Conservation (phyloP, 2,797 vertebrate species). For the Phaenicophaeus curvirostris region DNA sequence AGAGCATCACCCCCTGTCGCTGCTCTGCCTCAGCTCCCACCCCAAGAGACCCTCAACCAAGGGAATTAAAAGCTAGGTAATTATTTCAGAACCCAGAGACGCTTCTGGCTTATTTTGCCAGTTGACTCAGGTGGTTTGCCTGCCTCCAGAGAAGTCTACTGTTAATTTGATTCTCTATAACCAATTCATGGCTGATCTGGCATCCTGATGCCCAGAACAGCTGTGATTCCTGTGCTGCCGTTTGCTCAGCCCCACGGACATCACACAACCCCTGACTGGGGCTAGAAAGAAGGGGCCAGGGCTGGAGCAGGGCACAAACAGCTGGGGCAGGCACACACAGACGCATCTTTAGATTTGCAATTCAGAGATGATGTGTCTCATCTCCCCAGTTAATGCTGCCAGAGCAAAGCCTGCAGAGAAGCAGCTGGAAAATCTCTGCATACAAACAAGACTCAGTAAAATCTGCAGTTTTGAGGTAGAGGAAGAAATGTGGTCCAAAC, state of each 20-base stretch:
- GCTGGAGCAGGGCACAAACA: not conserved
- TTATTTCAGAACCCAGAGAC: not conserved
- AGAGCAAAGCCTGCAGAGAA: not conserved
- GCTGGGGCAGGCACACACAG: not conserved
- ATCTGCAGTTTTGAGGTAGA: not conserved
- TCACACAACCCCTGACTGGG: not conserved
- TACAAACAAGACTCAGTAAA: not conserved
- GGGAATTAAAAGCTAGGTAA: not conserved
- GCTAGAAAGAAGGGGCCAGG: not conserved
- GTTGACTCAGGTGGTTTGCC: not conserved
- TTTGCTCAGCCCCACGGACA: not conserved
- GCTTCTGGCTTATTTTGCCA: not conserved
- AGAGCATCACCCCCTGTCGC: not conserved
- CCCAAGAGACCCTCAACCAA: not conserved
- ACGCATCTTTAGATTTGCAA: not conserved
- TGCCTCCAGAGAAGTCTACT: not conserved
- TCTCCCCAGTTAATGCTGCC: not conserved
- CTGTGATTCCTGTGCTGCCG: not conserved
- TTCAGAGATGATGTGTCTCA: not conserved
- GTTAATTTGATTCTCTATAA: not conserved
- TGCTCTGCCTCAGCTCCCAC: not conserved
- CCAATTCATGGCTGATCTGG: not conserved
- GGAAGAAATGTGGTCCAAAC: not conserved
- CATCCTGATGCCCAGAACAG: not conserved
- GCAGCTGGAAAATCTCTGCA: not conserved